Conservation (phyloP, 2,888 invertebrate genomes). For the Drosophila seclusa region DNA sequence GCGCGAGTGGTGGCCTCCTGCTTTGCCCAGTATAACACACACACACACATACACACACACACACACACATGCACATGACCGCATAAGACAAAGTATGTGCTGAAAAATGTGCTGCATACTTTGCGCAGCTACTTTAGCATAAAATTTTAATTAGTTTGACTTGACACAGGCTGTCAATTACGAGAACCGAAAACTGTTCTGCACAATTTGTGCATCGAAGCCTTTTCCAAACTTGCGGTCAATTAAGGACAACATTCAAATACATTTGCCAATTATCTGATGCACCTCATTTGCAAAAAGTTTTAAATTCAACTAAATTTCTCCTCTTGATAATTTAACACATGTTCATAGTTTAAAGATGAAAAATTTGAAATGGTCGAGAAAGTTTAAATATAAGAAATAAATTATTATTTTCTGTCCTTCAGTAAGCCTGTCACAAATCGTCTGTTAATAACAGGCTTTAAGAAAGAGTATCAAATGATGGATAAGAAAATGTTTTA, state of each 20-base stretch:
- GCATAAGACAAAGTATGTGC: slow-evolving; percentile 9
- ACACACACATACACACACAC: slow-evolving; percentile 12
- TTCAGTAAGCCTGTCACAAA: not conserved
- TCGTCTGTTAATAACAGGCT: not conserved
- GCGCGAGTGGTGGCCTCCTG: slow-evolving; percentile 31
- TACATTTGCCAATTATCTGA: slow-evolving; percentile 27
- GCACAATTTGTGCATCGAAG: slow-evolving; percentile 23
- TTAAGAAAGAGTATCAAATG: not conserved
- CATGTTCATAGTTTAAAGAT: not conserved
- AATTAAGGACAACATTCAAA: slow-evolving; percentile 45
- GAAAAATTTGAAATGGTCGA: not conserved
- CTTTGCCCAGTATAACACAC: slow-evolving; percentile 45
- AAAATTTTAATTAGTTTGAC: slow-evolving; percentile 75
- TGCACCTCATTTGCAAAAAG: not conserved
- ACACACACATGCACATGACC: slow-evolving; percentile 1
- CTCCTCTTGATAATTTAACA: not conserved
- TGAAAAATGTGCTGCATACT: slow-evolving; percentile 60
- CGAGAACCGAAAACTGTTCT: slow-evolving; percentile 8
- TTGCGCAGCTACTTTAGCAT: slow-evolving; percentile 67
- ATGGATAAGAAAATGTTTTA: not conserved
- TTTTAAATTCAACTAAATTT: not conserved
- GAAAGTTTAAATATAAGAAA: not conserved
- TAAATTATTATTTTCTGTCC: not conserved
- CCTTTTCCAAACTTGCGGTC: slow-evolving; percentile 41
- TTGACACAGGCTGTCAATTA: slow-evolving; percentile 53